Percentiles rank a stretch among this genome's conserved stretches.
Evolutionary conservation across 2,888 invertebrate species (phyloP).

Genomic region (Gastrophysa polygoni): DNA sequence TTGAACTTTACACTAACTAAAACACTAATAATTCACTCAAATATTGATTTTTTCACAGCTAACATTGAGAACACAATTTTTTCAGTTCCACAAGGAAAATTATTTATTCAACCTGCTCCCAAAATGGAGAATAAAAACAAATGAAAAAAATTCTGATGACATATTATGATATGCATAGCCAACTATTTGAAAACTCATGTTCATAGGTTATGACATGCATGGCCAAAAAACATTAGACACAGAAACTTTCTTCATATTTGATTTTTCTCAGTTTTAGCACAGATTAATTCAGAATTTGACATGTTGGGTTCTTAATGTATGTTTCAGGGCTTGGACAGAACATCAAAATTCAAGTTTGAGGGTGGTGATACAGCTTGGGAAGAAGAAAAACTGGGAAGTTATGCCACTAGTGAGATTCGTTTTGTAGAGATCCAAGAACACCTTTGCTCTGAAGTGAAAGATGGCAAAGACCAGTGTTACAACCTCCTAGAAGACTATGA

Average conservation of each 20-base stretch:
- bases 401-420: slow-evolving; percentile 86
- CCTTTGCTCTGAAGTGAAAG: slow-evolving; percentile 77
- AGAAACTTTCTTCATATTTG: too few species aligned
- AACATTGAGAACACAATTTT: too few species aligned
- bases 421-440: slow-evolving; percentile 90
- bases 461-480: slow-evolving; percentile 81
- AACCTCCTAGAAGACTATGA: slow-evolving; percentile 84
- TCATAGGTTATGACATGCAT: background rate
- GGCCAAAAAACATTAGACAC: too few species aligned
- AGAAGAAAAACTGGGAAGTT: slow-evolving; percentile 81
- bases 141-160: background rate
- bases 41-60: too few species aligned
- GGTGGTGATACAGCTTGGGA: slow-evolving; percentile 96
- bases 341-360: slow-evolving; percentile 86
- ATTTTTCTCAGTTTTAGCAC: background rate
- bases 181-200: background rate
- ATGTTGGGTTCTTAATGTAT: background rate
- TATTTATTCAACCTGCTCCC: background rate
- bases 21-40: too few species aligned
- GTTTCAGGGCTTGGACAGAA: slow-evolving; percentile 75
- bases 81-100: background rate
- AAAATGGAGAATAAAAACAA: background rate
- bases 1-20: too few species aligned
- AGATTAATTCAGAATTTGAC: too few species aligned
- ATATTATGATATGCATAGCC: too few species aligned